phyloP scores from a whole-genome alignment of 1,140 invertebrate species.

The Drosophila mauritiana region DNA sequence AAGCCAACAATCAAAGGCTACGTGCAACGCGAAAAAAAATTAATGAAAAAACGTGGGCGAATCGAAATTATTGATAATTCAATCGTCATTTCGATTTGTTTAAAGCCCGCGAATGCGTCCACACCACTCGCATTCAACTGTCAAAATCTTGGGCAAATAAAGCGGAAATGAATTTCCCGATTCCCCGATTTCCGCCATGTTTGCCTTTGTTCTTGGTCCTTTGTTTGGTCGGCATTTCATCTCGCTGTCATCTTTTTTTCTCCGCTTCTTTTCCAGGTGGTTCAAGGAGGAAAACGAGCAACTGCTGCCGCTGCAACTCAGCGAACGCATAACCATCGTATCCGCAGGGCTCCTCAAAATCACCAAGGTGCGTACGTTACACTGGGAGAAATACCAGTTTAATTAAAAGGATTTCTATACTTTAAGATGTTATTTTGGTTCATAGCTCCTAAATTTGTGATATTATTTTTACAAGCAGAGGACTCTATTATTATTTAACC shows the following conservation, averaged over 20 bases:
- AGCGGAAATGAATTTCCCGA: conserved; percentile 49
- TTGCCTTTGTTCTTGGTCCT: conserved; percentile 30
- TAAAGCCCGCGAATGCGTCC: conserved; percentile 21
- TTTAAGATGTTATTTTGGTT: no score
- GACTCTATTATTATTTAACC: no score
- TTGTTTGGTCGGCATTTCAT: conserved; percentile 49
- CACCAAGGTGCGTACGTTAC: conserved; percentile 85
- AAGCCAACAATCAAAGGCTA: conserved; percentile 53
- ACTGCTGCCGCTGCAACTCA: conserved; percentile 87
- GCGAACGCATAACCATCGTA: conserved; percentile 86
- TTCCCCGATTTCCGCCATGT: conserved; percentile 30
- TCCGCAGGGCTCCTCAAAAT: conserved; percentile 88
- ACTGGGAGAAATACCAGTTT: background rate
- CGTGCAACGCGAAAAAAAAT: conserved; percentile 7
- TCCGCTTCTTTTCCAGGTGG: conserved; percentile 85
- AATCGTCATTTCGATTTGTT: conserved; percentile 68
- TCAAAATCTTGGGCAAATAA: conserved; percentile 57
- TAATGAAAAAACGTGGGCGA: background rate
- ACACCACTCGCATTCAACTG: conserved; percentile 34
- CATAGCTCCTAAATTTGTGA: no score
- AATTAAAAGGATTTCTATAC: no score
- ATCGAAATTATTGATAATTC: conserved; percentile 67
- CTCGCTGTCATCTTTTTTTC: conserved; percentile 11
- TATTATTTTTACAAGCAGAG: background rate
- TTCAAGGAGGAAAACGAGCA: conserved; percentile 89